phyloP scores from a whole-genome alignment of 2,113 vertebrate genomes.

The Progne subis region DNA sequence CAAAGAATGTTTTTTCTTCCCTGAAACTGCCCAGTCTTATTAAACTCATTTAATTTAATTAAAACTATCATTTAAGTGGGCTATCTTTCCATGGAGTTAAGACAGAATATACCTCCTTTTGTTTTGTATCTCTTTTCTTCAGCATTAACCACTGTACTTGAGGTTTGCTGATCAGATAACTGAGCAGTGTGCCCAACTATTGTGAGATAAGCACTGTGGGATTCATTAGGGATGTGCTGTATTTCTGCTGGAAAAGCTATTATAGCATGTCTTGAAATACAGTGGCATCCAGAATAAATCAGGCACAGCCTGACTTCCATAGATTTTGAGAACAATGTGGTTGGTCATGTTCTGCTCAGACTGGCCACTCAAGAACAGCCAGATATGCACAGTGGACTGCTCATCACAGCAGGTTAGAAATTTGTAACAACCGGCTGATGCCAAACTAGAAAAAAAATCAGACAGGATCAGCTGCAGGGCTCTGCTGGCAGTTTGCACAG shows the following conservation, averaged over 20 bases:
- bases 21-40: background rate
- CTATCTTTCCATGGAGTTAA: background rate
- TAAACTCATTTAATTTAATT: constrained; percentile 28
- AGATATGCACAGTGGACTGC: background rate
- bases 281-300: background rate
- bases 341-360: background rate
- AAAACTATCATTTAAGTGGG: constrained; percentile 2
- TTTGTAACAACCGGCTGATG: background rate
- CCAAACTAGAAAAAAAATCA: background rate
- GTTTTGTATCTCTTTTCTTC: background rate
- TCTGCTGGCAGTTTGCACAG: background rate
- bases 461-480: background rate
- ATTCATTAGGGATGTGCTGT: background rate
- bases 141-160: background rate
- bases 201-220: background rate
- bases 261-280: background rate
- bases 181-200: background rate
- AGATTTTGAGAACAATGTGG: background rate
- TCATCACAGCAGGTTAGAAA: background rate
- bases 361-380: background rate
- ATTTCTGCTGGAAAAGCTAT: background rate
- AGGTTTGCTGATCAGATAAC: background rate
- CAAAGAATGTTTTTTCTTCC: background rate
- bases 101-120: background rate
- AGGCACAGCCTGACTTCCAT: background rate